Conservation (phyloP, 2,113 vertebrate species). For the Aythya baeri region DNA sequence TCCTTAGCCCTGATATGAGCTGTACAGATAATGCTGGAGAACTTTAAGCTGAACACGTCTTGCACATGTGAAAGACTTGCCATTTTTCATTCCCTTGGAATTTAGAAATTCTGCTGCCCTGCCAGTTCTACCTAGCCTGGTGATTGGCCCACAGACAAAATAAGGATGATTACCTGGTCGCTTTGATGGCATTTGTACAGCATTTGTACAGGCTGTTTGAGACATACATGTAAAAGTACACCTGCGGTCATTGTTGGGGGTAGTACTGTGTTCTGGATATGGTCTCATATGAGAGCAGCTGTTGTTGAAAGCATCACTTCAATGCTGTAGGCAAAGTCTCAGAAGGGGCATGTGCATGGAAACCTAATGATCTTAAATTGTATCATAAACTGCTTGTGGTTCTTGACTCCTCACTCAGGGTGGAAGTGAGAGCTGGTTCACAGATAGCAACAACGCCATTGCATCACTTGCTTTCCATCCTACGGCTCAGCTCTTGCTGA, state of each 20-base stretch:
- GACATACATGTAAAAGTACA: neutral
- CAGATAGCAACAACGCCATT: constrained; percentile 98
- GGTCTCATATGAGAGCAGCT: neutral
- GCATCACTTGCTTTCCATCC: constrained; percentile 97
- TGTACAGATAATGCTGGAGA: neutral
- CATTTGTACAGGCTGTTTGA: neutral
- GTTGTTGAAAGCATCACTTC: neutral
- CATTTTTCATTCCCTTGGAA: neutral
- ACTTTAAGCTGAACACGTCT: too few relatives aligned
- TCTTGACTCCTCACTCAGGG: constrained; percentile 81
- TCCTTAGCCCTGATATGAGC: neutral
- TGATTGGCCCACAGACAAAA: neutral
- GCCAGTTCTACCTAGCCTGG: neutral
- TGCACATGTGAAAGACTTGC: neutral
- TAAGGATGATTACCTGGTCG: fast-evolving
- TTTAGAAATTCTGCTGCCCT: neutral
- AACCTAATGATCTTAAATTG: neutral
- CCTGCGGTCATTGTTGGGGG: neutral
- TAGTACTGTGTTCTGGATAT: neutral
- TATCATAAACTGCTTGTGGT: constrained; percentile 7
- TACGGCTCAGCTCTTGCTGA: constrained; percentile 96
- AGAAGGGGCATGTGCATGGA: neutral
- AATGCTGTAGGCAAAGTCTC: neutral
- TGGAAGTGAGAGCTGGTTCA: constrained; percentile 99
- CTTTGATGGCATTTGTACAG: neutral